phyloP scores from a whole-genome alignment of 2,888 invertebrate genomes.

The Sclerodermus sp. region DNA sequence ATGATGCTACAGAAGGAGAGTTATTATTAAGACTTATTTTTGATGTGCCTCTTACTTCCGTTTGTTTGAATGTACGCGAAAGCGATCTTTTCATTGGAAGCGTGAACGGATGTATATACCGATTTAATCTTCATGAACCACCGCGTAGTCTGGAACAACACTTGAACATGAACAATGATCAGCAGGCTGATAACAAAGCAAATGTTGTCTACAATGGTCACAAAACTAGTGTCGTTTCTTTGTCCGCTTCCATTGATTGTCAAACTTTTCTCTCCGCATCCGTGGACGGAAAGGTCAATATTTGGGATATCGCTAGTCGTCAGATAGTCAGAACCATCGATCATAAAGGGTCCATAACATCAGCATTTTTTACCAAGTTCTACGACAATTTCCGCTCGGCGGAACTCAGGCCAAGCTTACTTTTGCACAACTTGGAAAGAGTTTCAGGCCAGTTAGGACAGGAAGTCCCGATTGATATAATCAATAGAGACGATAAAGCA shows the following conservation, averaged over 20 bases:
- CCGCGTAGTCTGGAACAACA: slow-evolving; percentile 71
- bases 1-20: slow-evolving; percentile 71
- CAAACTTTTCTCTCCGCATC: slow-evolving; percentile 75
- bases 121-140: slow-evolving; percentile 68
- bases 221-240: slow-evolving; percentile 68
- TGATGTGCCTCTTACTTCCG: slow-evolving; percentile 68
- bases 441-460: slow-evolving; percentile 63
- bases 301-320: slow-evolving; percentile 81
- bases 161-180: slow-evolving; percentile 43
- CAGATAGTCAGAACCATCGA: slow-evolving; percentile 72
- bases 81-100: slow-evolving; percentile 75
- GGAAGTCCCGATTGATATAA: slow-evolving; percentile 50
- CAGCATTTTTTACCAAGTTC: slow-evolving; percentile 68
- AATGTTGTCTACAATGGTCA: slow-evolving; percentile 68
- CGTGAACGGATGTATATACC: slow-evolving; percentile 70
- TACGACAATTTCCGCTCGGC: slow-evolving; percentile 65
- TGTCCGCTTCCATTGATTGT: slow-evolving; percentile 75
- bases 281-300: slow-evolving; percentile 70
- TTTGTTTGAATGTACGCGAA: slow-evolving; percentile 72
- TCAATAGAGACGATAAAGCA: slow-evolving; percentile 18
- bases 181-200: slow-evolving; percentile 34
- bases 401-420: slow-evolving; percentile 62
- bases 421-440: slow-evolving; percentile 67
- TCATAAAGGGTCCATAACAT: slow-evolving; percentile 76
- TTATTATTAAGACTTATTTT: slow-evolving; percentile 75